A percentile compares a stretch with the other conserved stretches of the same genome.
Evolutionary conservation across 2,888 invertebrate genomes (phyloP).

Genomic region (Prenolepis imparis): DNA sequence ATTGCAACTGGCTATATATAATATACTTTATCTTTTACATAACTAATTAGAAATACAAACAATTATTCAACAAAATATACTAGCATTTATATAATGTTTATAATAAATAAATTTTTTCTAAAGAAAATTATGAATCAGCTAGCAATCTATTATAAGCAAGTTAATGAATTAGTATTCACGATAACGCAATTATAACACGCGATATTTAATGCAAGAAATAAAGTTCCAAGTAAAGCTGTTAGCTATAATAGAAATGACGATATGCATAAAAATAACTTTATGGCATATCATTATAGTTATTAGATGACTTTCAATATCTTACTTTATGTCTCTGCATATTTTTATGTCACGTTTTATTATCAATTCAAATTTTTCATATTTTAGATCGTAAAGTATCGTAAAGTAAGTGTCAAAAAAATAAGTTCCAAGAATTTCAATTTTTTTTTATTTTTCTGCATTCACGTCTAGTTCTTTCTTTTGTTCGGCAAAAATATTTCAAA

Average conservation of each 20-base stretch:
- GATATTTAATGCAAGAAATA: neutral
- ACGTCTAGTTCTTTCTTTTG: neutral
- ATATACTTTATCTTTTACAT: neutral
- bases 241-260: constrained; percentile 2
- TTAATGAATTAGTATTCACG: neutral
- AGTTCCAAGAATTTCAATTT: neutral
- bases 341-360: neutral
- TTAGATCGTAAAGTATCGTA: neutral
- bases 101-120: neutral
- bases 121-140: neutral
- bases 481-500: neutral
- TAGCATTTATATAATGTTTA: neutral
- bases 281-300: neutral
- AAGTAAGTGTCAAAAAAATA: neutral
- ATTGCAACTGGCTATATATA: neutral
- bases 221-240: neutral
- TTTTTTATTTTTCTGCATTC: neutral
- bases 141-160: no score
- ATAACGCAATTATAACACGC: neutral
- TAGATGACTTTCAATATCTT: neutral
- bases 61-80: constrained; percentile 7
- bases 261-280: constrained; percentile 12
- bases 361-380: neutral
- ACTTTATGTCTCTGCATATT: neutral
- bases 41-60: neutral